A percentile compares a stretch with the other conserved stretches of the same genome.
These are phyloP conservation scores for Aurelia aurita DNA, from an alignment of 30 jellyfish, hydroid and myxozoan genomes.

Conservation along the genomic window DNA sequence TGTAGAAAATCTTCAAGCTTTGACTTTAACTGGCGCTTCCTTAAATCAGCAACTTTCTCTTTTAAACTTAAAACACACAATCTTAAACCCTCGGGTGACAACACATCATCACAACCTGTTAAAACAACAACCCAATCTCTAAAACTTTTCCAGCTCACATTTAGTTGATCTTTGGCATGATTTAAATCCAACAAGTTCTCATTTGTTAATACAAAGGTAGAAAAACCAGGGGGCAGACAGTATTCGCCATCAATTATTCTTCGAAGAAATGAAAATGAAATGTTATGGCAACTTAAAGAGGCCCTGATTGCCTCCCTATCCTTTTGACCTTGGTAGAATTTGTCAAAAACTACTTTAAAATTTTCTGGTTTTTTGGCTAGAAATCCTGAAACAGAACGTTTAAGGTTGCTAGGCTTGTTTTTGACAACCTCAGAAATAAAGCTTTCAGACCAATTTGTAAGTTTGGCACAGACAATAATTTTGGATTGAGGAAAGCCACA, in stretches of 20 bases:
- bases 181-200: neutral
- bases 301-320: neutral
- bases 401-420: neutral
- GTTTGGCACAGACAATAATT: too few relatives aligned
- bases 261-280: neutral
- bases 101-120: neutral
- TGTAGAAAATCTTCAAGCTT: neutral
- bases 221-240: neutral
- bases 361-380: neutral
- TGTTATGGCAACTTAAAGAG: neutral
- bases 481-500: too few relatives aligned
- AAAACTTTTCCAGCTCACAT: neutral
- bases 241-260: neutral
- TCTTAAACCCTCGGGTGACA: neutral
- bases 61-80: neutral
- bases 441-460: too few relatives aligned
- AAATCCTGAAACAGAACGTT: neutral
- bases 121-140: slow-evolving; percentile 14
- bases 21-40: neutral
- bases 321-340: neutral
- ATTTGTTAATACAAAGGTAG: neutral
- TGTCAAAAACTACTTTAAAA: neutral
- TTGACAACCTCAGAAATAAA: neutral
- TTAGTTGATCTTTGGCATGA: neutral
- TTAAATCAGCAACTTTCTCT: neutral